phyloP scores from a whole-genome alignment of 2,888 invertebrate species.

The Megalurothrips usitatus region DNA sequence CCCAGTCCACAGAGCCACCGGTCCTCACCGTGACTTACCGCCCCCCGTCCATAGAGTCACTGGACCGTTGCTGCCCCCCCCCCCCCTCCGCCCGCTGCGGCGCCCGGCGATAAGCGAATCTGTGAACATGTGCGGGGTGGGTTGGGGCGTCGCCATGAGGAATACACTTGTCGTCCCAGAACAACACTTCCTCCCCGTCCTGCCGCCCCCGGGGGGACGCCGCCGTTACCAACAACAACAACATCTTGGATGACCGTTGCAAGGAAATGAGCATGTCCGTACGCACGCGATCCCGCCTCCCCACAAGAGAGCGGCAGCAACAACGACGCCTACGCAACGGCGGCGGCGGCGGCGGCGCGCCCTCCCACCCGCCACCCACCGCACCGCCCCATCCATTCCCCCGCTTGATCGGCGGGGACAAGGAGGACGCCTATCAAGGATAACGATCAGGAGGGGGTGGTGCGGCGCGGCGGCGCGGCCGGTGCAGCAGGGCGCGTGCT shows the following conservation, averaged over 20 bases:
- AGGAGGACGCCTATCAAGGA: background rate
- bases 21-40: too few relatives aligned
- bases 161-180: background rate
- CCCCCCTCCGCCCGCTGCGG: background rate
- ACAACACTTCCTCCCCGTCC: background rate
- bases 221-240: background rate
- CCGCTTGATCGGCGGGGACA: constrained; percentile 10
- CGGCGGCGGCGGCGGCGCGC: too few relatives aligned
- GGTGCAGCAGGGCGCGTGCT: constrained; percentile 12
- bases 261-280: background rate
- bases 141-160: background rate
- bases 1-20: background rate
- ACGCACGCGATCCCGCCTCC: too few relatives aligned
- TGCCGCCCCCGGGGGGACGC: background rate
- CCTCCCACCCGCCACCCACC: too few relatives aligned
- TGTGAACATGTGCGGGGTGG: background rate
- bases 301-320: too few relatives aligned
- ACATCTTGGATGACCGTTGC: background rate
- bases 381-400: background rate
- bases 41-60: too few relatives aligned
- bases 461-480: background rate
- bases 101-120: background rate
- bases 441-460: background rate
- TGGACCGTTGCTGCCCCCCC: background rate
- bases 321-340: too few relatives aligned